A percentile compares a stretch with the other conserved stretches of the same genome.
Conservation (phyloP, 2,888 invertebrate species). For the Atherix ibis region DNA sequence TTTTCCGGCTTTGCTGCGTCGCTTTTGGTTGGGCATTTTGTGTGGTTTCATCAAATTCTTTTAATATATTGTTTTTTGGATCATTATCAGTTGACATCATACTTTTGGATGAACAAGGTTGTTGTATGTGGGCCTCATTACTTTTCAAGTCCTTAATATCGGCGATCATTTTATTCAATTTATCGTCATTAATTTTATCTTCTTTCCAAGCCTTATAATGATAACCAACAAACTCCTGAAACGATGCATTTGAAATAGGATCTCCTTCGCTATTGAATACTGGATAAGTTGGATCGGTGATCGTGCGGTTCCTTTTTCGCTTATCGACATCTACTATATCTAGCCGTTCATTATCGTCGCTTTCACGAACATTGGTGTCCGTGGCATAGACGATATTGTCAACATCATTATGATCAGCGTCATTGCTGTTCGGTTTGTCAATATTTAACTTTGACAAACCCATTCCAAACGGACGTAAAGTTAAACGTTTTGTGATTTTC, state of each 20-base stretch:
- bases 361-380: too few relatives aligned
- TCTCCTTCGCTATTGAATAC: constrained; percentile 59
- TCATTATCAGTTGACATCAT: constrained; percentile 23
- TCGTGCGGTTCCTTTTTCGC: constrained; percentile 43
- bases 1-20: constrained; percentile 22
- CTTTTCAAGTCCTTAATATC: constrained; percentile 22
- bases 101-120: constrained; percentile 34
- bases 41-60: constrained; percentile 10
- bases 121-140: constrained; percentile 30
- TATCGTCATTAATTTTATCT: constrained; percentile 20
- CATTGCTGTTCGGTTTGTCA: constrained; percentile 15
- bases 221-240: constrained; percentile 50
- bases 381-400: too few relatives aligned
- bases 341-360: too few relatives aligned
- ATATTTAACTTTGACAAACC: constrained; percentile 31
- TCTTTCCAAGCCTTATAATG: constrained; percentile 39
- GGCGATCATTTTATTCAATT: constrained; percentile 20
- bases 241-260: constrained; percentile 54
- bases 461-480: constrained; percentile 39
- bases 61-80: background rate
- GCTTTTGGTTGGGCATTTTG: constrained; percentile 1
- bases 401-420: constrained; percentile 15
- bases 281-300: constrained; percentile 64
- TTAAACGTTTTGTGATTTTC: constrained; percentile 39
- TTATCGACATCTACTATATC: constrained; percentile 28